Percentiles rank a stretch among this genome's conserved stretches.
Evolutionary conservation across 2,888 invertebrate genomes (phyloP).

Genomic region (Harmothoe impar): DNA sequence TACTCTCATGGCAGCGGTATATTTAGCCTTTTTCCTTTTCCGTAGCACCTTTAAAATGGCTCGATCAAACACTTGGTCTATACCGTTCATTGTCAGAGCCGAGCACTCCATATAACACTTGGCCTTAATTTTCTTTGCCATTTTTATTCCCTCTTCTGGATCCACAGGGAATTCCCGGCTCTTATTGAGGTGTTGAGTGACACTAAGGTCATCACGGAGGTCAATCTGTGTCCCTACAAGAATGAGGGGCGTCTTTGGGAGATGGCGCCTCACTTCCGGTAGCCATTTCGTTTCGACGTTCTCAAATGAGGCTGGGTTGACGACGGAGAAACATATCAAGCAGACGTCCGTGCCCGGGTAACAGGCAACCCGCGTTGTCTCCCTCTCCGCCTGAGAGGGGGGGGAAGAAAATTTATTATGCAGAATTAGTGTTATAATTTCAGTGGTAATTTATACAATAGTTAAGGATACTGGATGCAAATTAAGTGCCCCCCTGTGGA

Average conservation of each 20-base stretch:
- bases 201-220: slow-evolving; percentile 70
- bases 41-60: slow-evolving; percentile 71
- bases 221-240: slow-evolving; percentile 79
- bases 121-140: slow-evolving; percentile 70
- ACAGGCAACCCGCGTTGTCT: slow-evolving; percentile 44
- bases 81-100: slow-evolving; percentile 70
- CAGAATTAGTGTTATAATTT: not conserved
- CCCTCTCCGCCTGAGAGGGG: slow-evolving; percentile 13
- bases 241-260: slow-evolving; percentile 76
- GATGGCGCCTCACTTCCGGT: slow-evolving; percentile 76
- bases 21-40: slow-evolving; percentile 72
- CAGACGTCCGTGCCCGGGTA: slow-evolving; percentile 79
- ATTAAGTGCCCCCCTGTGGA: too few relatives aligned
- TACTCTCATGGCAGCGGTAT: not conserved
- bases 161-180: slow-evolving; percentile 67
- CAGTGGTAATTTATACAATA: too few relatives aligned
- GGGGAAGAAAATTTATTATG: not conserved
- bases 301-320: slow-evolving; percentile 75
- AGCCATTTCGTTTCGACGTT: slow-evolving; percentile 77
- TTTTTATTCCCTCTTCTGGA: slow-evolving; percentile 69
- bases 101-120: slow-evolving; percentile 72
- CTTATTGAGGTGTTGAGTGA: slow-evolving; percentile 1
- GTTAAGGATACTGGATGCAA: too few relatives aligned
- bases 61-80: slow-evolving; percentile 73
- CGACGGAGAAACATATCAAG: slow-evolving; percentile 77